phyloP scores from a whole-genome alignment of 2,113 vertebrate species.

The Seriola dumerili region DNA sequence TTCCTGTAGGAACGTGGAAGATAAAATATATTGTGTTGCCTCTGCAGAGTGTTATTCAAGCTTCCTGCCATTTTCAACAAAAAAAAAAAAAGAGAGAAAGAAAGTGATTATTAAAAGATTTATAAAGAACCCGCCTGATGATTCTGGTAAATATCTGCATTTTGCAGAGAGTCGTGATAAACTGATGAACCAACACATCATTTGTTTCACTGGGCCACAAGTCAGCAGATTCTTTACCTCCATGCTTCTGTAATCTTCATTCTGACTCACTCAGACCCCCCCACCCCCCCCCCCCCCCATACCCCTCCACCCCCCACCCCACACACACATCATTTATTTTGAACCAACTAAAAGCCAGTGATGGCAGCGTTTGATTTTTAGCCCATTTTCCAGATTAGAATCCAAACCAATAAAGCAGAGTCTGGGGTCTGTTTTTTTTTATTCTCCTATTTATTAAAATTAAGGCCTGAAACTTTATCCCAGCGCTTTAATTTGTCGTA shows the following conservation, averaged over 20 bases:
- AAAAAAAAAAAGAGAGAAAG: constrained; percentile 12
- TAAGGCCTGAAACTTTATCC: constrained; percentile 44
- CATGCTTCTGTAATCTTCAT: constrained; percentile 57
- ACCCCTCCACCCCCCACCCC: neutral
- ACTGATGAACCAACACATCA: constrained; percentile 61
- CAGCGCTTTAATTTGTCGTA: constrained; percentile 60
- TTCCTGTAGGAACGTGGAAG: neutral
- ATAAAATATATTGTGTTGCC: neutral
- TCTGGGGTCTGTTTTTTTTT: neutral
- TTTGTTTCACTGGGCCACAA: constrained; percentile 65
- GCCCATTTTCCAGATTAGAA: constrained; percentile 79
- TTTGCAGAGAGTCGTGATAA: constrained; percentile 61
- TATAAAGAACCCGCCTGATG: constrained; percentile 22
- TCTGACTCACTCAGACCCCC: neutral
- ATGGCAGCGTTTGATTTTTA: constrained; percentile 74
- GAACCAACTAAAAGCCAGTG: constrained; percentile 62
- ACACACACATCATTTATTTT: constrained; percentile 56
- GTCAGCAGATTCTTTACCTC: constrained; percentile 70
- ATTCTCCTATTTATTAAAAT: constrained; percentile 33
- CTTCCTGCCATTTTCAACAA: neutral
- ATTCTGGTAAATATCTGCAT: constrained; percentile 55
- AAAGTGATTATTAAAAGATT: constrained; percentile 38
- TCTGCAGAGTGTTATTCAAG: neutral
- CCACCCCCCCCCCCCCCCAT: too few relatives aligned
- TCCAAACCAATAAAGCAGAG: constrained; percentile 65